These are phyloP conservation scores for Danio aesculapii DNA, from an alignment of 2,797 vertebrate species.

Conservation along the genomic window DNA sequence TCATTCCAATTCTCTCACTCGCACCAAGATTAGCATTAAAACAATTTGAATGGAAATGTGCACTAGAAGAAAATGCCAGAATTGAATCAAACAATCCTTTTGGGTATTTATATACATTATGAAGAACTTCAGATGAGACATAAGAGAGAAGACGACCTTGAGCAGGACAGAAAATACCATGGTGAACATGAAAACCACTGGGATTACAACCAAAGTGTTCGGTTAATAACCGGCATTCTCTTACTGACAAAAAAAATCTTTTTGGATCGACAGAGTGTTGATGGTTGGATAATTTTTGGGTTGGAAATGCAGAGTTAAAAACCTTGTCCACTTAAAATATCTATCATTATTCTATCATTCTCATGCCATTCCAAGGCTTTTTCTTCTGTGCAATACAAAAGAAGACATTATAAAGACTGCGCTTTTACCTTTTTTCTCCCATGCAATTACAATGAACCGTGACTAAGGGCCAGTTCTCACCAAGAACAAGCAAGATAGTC, in stretches of 20 bases:
- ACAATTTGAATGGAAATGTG: slow-evolving; percentile 77
- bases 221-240: slow-evolving; percentile 3
- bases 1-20: slow-evolving; percentile 33
- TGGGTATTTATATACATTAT: slow-evolving; percentile 63
- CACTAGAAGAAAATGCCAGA: slow-evolving; percentile 64
- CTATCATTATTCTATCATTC: not conserved
- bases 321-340: not conserved
- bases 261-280: not conserved
- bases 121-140: slow-evolving; percentile 54
- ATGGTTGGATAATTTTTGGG: not conserved
- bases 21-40: slow-evolving; percentile 74
- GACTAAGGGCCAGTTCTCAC: not conserved
- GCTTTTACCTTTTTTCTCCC: not conserved
- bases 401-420: not conserved
- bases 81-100: slow-evolving; percentile 72
- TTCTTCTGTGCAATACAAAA: not conserved
- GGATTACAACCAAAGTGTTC: slow-evolving; percentile 29
- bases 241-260: not conserved
- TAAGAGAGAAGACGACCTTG: slow-evolving; percentile 63
- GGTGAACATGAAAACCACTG: not conserved
- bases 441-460: not conserved
- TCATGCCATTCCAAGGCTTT: not conserved
- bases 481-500: too few relatives aligned
- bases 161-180: slow-evolving; percentile 53
- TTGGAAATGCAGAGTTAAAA: not conserved